Base-by-base conservation (phyloP, 2,113 vertebrate species). In the Rhinolophus sinicus region DNA sequence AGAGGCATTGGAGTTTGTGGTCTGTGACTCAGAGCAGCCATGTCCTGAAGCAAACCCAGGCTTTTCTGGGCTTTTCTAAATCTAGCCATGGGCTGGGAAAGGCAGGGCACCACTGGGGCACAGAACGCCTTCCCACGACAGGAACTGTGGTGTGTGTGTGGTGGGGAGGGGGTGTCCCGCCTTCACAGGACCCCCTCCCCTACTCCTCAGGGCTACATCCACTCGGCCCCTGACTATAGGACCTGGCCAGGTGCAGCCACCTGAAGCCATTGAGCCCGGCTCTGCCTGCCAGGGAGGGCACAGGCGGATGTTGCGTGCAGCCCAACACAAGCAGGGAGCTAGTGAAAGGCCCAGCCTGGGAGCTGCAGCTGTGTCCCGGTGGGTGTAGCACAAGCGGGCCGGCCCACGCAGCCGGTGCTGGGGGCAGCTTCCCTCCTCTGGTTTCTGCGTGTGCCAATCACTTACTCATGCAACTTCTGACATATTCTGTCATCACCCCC, bases 41-140 rank as follows among this genome's bases (percentile, higher is more conserved):
- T 21, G 88, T 65, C 95, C 90, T 15, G 44, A 69, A 80, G 56
- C 65, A 69, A 88, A 76, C 35, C 47, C 26, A 10, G 50, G 62
- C 62, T 88, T 80, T 93, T 91, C 82, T 56, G 10, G 69, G 50
- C 24, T 5, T 88, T 97, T 97, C 95, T 95, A 93, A 95, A 94
- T 89, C 38, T 56, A 16, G 87, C 38, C 0, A 0, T 3, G n/a
- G 50, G 54, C 18, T 5, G 30, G 75, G 90, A 72, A 70, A 81
- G 95, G 62, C 84, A 69, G 54, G 69, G 47, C 82, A 21, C 0
- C 0, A 2, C 24, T 0, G 1, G 83, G 88, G 33, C 54, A 28
- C 8, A 26, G 69, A 52, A 10, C 0, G 1, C 78, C 58, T 52
- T 22, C 70, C 13, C 47, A 50, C 9, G 47, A 50, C 1, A 11